Conservation (phyloP, 2,797 vertebrate species). For the Cuniculus paca region DNA sequence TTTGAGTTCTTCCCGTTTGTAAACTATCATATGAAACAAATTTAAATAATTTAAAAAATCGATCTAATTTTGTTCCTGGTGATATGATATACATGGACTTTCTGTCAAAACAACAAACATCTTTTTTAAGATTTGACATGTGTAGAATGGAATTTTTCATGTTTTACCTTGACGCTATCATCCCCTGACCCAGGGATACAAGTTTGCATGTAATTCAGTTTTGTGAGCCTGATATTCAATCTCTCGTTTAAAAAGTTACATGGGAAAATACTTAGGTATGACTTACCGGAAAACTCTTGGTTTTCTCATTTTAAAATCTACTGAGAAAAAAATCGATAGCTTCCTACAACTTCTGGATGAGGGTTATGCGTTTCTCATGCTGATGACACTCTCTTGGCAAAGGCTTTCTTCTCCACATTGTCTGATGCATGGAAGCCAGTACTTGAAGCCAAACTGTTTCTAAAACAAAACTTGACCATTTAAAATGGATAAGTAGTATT, state of each 20-base stretch:
- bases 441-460: slow-evolving; percentile 27
- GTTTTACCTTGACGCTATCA: neutral
- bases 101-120: slow-evolving; percentile 8
- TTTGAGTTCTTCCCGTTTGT: neutral
- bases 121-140: neutral
- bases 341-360: slow-evolving; percentile 48
- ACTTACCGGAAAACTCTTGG: slow-evolving; percentile 47
- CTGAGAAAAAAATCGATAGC: slow-evolving; percentile 47
- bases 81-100: neutral
- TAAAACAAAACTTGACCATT: slow-evolving; percentile 8
- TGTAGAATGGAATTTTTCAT: neutral
- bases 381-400: neutral
- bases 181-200: neutral
- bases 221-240: neutral
- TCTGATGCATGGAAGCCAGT: slow-evolving; percentile 6
- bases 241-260: slow-evolving; percentile 1
- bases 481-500: neutral
- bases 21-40: neutral
- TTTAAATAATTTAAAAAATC: neutral
- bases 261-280: slow-evolving; percentile 48
- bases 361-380: neutral
- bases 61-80: neutral
- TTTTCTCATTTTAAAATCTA: slow-evolving; percentile 59
- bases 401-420: neutral
- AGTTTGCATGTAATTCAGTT: neutral